Conservation (phyloP, 2,888 invertebrate genomes). For the Epinotia nisella region DNA sequence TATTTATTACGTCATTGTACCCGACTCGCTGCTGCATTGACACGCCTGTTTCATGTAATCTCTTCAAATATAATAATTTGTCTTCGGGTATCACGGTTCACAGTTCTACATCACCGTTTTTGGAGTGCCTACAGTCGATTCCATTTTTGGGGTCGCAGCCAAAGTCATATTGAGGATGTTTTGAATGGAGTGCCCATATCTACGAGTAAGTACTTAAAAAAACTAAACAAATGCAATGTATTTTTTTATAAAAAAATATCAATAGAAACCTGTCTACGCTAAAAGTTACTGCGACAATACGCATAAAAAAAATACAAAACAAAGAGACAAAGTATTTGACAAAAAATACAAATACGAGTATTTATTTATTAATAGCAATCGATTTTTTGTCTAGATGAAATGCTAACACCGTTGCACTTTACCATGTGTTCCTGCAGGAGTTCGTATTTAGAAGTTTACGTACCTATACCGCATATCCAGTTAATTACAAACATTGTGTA, state of each 20-base stretch:
- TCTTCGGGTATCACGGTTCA: not conserved
- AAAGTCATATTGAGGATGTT: not conserved
- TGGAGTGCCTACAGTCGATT: not conserved
- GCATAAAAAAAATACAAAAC: too few species aligned
- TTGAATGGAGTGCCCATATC: too few species aligned
- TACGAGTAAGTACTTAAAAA: too few species aligned
- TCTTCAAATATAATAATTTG: conserved; percentile 21
- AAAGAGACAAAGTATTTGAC: too few species aligned
- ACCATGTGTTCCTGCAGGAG: not conserved
- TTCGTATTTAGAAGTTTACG: not conserved
- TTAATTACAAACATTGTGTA: not conserved
- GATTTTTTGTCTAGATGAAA: too few species aligned
- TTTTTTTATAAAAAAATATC: too few species aligned
- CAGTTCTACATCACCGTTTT: not conserved
- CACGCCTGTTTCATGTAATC: conserved; percentile 49
- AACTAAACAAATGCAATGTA: too few species aligned
- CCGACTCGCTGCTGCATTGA: conserved; percentile 51
- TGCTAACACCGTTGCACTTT: too few species aligned
- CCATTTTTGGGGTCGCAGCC: not conserved
- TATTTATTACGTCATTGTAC: conserved; percentile 65
- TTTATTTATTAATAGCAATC: too few species aligned
- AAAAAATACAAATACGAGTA: too few species aligned
- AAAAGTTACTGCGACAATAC: too few species aligned
- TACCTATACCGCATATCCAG: not conserved
- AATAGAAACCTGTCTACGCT: too few species aligned